Conservation (phyloP, 2,888 invertebrate genomes). For the Dexiosoma caninum region DNA sequence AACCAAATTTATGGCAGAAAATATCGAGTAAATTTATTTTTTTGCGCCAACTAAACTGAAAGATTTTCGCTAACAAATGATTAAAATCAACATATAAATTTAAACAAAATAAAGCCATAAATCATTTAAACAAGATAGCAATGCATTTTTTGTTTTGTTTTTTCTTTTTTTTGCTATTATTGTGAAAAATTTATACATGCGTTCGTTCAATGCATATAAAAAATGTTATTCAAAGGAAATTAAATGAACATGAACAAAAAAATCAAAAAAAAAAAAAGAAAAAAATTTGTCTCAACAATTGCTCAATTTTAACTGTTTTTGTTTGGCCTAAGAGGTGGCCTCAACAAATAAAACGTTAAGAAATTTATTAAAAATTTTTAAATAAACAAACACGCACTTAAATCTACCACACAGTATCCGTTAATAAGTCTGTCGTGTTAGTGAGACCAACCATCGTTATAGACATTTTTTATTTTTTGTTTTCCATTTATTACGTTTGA, state of each 20-base stretch:
- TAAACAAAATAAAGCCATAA: constrained; percentile 61
- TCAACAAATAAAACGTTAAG: constrained; percentile 37
- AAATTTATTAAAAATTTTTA: too few species aligned
- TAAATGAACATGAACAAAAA: constrained; percentile 12
- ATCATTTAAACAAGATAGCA: constrained; percentile 58
- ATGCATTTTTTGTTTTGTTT: too few species aligned
- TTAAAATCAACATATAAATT: constrained; percentile 63
- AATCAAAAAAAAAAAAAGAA: too few species aligned
- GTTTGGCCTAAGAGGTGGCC: constrained; percentile 55
- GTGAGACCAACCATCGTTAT: background rate
- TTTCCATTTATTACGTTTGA: constrained; percentile 19
- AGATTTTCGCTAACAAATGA: constrained; percentile 63
- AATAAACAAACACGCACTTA: constrained; percentile 42
- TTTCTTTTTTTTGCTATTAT: background rate
- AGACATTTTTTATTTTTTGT: too few species aligned
- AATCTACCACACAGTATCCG: constrained; percentile 2
- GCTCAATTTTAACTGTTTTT: constrained; percentile 62
- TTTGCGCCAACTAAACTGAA: constrained; percentile 22
- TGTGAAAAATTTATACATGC: background rate
- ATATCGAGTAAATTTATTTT: background rate
- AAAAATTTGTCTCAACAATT: constrained; percentile 63
- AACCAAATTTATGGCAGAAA: constrained; percentile 15
- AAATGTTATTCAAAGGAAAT: constrained; percentile 28
- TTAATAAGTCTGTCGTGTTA: constrained; percentile 4
- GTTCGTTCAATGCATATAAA: constrained; percentile 24